A percentile compares a stretch with the other conserved stretches of the same genome.
Conservation (phyloP, 2,797 vertebrate genomes). For the Bufotes viridis region DNA sequence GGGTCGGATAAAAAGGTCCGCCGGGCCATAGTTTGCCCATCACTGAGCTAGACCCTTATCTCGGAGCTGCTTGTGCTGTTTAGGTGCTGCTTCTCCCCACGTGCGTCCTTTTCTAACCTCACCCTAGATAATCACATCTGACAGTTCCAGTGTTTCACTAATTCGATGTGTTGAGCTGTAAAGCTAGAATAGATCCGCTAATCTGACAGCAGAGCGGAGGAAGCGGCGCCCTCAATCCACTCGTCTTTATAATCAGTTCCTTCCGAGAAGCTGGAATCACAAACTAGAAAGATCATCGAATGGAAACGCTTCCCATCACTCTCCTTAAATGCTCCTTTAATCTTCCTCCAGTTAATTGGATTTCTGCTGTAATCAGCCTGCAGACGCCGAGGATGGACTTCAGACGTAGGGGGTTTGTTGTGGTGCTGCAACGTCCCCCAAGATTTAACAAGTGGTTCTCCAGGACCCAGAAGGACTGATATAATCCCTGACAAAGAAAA, state of each 20-base stretch:
- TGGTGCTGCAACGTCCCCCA: neutral
- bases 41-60: neutral
- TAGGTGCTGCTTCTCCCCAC: neutral
- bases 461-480: neutral
- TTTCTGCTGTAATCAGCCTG: slow-evolving; percentile 49
- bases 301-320: slow-evolving; percentile 42
- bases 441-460: slow-evolving; percentile 21
- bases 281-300: slow-evolving; percentile 48
- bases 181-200: slow-evolving; percentile 7
- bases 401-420: neutral
- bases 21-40: no score
- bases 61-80: neutral
- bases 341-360: slow-evolving; percentile 55
- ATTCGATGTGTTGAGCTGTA: neutral
- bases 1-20: no score
- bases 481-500: no score
- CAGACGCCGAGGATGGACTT: slow-evolving; percentile 1
- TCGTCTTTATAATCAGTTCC: neutral
- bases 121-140: neutral
- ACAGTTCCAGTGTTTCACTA: neutral
- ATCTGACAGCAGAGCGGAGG: neutral
- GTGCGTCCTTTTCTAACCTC: slow-evolving; percentile 17
- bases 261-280: slow-evolving; percentile 4
- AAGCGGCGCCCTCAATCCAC: neutral
- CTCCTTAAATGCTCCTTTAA: slow-evolving; percentile 47